Evolutionary conservation across 2,113 vertebrate species (phyloP).

Genomic region (Nerophis lumbriciformis): DNA sequence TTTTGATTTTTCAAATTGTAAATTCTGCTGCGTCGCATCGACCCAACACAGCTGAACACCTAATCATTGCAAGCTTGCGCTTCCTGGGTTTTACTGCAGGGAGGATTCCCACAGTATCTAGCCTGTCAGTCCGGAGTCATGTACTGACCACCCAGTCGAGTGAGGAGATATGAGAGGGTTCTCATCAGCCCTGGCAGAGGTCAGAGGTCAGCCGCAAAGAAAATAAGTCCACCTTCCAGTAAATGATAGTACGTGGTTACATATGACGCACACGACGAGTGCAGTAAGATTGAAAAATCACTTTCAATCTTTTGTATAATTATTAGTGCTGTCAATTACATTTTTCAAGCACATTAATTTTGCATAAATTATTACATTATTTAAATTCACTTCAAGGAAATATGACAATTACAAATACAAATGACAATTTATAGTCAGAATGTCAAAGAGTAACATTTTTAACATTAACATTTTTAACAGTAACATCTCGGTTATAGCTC

Average conservation of each 20-base stretch:
- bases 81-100: conserved; percentile 2
- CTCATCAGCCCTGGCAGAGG: conserved; percentile 29
- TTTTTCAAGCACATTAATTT: too few species aligned
- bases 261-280: conserved; percentile 8
- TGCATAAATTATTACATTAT: too few species aligned
- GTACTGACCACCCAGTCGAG: conserved; percentile 37
- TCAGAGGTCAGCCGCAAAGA: conserved; percentile 38
- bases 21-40: neutral
- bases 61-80: conserved; percentile 8
- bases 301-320: too few species aligned
- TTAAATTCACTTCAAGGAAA: too few species aligned
- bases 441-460: too few species aligned
- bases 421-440: too few species aligned
- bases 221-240: conserved; percentile 25
- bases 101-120: conserved; percentile 46
- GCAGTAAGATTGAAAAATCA: neutral
- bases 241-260: conserved; percentile 16
- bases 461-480: too few species aligned
- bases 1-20: conserved; percentile 9
- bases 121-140: conserved; percentile 27
- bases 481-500: too few species aligned
- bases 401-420: too few species aligned
- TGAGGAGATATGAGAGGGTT: conserved; percentile 23
- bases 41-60: neutral
- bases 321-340: too few species aligned